Conservation (phyloP, 2,888 invertebrate genomes). For the Sinopyrophorus schimmeli region DNA sequence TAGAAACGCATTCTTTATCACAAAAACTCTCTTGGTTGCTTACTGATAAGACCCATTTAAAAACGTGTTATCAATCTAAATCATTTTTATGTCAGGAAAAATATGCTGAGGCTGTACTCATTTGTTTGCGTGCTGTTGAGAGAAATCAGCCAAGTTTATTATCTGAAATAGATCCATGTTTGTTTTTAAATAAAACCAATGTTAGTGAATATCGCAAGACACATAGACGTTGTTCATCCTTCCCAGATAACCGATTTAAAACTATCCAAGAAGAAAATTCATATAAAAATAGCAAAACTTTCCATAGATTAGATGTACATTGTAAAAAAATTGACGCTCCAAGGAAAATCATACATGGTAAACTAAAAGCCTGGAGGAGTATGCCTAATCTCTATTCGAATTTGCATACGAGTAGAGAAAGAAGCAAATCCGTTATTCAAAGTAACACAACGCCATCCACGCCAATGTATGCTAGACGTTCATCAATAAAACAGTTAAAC, state of each 20-base stretch:
- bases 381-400: conserved; percentile 49
- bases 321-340: background rate
- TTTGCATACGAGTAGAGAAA: conserved; percentile 31
- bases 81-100: conserved; percentile 64
- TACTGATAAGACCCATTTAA: conserved; percentile 64
- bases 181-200: conserved; percentile 51
- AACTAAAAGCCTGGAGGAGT: conserved; percentile 54
- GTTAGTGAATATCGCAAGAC: conserved; percentile 53
- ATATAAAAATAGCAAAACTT: conserved; percentile 22
- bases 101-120: conserved; percentile 64
- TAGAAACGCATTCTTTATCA: conserved; percentile 62
- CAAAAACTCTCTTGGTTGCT: conserved; percentile 65
- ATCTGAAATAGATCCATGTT: conserved; percentile 64
- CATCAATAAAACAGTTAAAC: conserved; percentile 1
- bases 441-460: conserved; percentile 51
- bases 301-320: conserved; percentile 17
- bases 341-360: conserved; percentile 39
- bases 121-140: conserved; percentile 67
- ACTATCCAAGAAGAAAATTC: conserved; percentile 31
- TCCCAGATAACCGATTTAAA: conserved; percentile 55
- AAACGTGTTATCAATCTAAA: conserved; percentile 60
- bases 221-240: conserved; percentile 61
- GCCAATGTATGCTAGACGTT: conserved; percentile 42
- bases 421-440: conserved; percentile 38
- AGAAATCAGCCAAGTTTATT: conserved; percentile 64